phyloP scores from a whole-genome alignment of 2,888 invertebrate genomes.

The Schizaphis graminum region DNA sequence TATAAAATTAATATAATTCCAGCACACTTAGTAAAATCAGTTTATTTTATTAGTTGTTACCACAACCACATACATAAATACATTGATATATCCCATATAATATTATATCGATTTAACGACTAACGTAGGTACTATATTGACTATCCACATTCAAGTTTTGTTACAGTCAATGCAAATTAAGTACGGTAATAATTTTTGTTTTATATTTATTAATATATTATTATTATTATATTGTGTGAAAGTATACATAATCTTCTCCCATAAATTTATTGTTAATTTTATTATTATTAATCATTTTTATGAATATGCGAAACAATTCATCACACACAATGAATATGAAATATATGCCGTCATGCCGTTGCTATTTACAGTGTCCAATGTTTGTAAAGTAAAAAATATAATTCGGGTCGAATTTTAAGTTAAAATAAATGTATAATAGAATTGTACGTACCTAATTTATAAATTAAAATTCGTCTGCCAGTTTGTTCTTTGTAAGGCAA shows the following conservation, averaged over 20 bases:
- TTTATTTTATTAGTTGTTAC: not conserved
- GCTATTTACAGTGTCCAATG: not conserved
- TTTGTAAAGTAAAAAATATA: not conserved
- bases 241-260: not conserved
- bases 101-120: not conserved
- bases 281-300: not conserved
- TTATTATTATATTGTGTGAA: not conserved
- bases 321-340: not conserved
- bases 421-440: not conserved
- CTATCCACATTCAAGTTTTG: not conserved
- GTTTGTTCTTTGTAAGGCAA: slow-evolving; percentile 83
- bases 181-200: not conserved
- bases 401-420: not conserved
- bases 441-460: slow-evolving; percentile 76
- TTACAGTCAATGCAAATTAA: slow-evolving; percentile 3
- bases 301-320: not conserved
- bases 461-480: slow-evolving; percentile 80
- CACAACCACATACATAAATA: not conserved
- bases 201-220: not conserved
- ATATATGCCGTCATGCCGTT: not conserved
- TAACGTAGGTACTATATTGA: not conserved
- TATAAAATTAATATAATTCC: not conserved
- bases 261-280: not conserved
- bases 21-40: not conserved
- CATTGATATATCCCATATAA: not conserved